These are phyloP conservation scores for Chondrilla cf. caribensis DNA, from an alignment of 37 sponge, comb jelly and placozoan species.

Conservation along the genomic window DNA sequence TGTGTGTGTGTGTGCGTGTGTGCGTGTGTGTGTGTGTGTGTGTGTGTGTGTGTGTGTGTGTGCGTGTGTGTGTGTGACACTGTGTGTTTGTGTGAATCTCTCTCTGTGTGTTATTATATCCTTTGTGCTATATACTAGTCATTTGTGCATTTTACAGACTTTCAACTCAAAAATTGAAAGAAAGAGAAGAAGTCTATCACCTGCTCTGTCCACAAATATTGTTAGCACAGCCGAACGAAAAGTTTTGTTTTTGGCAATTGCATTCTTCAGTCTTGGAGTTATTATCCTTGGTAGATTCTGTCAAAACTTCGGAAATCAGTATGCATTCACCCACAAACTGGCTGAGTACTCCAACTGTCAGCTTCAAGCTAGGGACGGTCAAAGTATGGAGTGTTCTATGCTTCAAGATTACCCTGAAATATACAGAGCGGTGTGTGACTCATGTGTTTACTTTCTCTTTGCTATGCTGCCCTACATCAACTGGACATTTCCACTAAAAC, in stretches of 20 bases:
- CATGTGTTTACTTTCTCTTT: too few relatives aligned
- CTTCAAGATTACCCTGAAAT: too few relatives aligned
- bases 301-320: background rate
- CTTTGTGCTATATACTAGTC: too few relatives aligned
- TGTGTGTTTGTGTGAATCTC: too few relatives aligned
- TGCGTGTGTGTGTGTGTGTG: too few relatives aligned
- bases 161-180: constrained; percentile 63
- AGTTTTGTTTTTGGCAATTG: background rate
- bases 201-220: background rate
- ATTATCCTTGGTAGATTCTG: background rate
- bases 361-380: background rate
- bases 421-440: too few relatives aligned
- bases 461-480: background rate
- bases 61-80: too few relatives aligned
- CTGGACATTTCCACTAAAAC: background rate
- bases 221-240: background rate
- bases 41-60: too few relatives aligned
- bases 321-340: background rate
- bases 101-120: too few relatives aligned
- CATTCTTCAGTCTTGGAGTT: background rate
- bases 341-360: background rate
- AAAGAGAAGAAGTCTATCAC: constrained; percentile 57
- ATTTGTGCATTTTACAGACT: constrained; percentile 36
- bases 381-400: too few relatives aligned
- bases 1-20: too few relatives aligned